Conservation (phyloP, 2,888 invertebrate species). For the Panopea generosa region DNA sequence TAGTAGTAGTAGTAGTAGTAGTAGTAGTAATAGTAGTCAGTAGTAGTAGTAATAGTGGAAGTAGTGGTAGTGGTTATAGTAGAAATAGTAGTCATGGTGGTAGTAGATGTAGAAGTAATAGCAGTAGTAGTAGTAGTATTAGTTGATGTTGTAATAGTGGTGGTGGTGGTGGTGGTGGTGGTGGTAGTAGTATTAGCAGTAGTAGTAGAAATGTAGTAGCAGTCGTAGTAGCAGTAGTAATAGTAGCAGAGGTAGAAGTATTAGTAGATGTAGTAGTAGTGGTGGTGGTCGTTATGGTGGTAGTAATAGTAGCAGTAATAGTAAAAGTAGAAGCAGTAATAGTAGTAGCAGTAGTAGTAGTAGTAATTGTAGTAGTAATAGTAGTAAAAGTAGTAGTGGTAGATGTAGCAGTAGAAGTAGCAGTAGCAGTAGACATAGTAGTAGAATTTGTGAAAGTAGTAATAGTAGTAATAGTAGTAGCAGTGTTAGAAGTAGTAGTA, state of each 20-base stretch:
- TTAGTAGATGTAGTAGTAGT: background rate
- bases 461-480: constrained; percentile 6
- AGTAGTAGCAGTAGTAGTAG: background rate
- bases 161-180: too few species aligned
- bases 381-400: constrained; percentile 7
- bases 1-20: background rate
- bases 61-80: constrained; percentile 14
- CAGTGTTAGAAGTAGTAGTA: too few species aligned
- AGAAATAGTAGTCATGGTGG: constrained; percentile 5
- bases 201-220: background rate
- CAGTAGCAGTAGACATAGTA: constrained; percentile 3
- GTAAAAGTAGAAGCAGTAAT: constrained; percentile 3
- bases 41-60: constrained; percentile 7
- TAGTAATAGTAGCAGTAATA: constrained; percentile 12
- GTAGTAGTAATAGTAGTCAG: background rate
- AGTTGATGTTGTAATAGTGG: background rate
- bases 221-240: background rate
- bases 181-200: too few species aligned
- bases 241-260: background rate
- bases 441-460: too few species aligned
- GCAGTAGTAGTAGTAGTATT: constrained; percentile 11
- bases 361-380: constrained; percentile 3
- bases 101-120: constrained; percentile 7
- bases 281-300: background rate
- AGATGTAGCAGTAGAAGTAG: constrained; percentile 9